phyloP scores from a whole-genome alignment of 2,113 vertebrate species.

The Nibea coibor region DNA sequence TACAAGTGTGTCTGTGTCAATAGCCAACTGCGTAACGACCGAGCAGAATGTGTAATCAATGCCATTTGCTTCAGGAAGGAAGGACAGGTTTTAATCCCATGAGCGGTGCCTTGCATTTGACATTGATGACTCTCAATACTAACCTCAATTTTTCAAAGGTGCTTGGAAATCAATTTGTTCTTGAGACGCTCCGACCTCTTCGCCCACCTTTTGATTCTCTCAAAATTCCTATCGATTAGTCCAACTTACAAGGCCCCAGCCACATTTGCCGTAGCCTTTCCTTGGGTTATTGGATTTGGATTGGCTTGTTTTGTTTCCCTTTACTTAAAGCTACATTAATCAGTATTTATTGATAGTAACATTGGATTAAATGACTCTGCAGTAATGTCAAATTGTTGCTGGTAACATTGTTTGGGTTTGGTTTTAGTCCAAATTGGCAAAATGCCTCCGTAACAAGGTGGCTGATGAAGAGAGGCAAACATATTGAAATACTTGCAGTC shows the following conservation, averaged over 20 bases:
- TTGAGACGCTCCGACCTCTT: slow-evolving; percentile 69
- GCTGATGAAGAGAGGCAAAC: slow-evolving; percentile 9
- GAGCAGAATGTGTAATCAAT: slow-evolving; percentile 56
- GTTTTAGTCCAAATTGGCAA: slow-evolving; percentile 35
- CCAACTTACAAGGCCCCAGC: slow-evolving; percentile 50
- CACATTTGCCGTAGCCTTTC: slow-evolving; percentile 47
- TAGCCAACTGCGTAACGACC: slow-evolving; percentile 43
- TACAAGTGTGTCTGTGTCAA: slow-evolving; percentile 31
- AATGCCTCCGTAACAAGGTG: not conserved
- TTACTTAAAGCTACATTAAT: slow-evolving; percentile 53
- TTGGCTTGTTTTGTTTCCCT: slow-evolving; percentile 62
- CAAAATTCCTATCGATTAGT: slow-evolving; percentile 76
- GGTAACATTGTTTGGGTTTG: slow-evolving; percentile 36
- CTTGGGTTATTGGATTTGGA: slow-evolving; percentile 71
- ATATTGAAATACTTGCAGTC: not conserved
- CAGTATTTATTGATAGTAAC: slow-evolving; percentile 46
- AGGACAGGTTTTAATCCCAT: slow-evolving; percentile 63
- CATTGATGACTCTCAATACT: slow-evolving; percentile 67
- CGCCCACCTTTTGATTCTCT: slow-evolving; percentile 72
- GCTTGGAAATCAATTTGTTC: slow-evolving; percentile 76
- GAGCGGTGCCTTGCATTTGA: slow-evolving; percentile 59
- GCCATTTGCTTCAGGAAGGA: slow-evolving; percentile 55
- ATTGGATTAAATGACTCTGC: slow-evolving; percentile 46
- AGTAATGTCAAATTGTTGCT: slow-evolving; percentile 41
- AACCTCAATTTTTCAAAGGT: slow-evolving; percentile 76